A percentile compares a stretch with the other conserved stretches of the same genome.
phyloP scores from a whole-genome alignment of 92 coral and sea anemone species.

The Siderastrea siderea region DNA sequence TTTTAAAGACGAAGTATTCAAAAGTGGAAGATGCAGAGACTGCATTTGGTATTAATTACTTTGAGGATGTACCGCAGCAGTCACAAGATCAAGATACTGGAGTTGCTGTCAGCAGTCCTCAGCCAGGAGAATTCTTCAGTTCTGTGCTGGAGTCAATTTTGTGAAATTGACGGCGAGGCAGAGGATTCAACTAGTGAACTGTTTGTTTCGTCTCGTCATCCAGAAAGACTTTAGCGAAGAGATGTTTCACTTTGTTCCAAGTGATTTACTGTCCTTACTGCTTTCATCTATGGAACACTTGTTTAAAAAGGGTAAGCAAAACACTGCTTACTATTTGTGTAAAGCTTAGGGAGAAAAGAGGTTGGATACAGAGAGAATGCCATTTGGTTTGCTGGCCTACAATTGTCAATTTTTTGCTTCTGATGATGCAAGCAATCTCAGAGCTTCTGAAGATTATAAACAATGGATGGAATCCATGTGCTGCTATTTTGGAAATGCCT shows the following conservation, averaged over 20 bases:
- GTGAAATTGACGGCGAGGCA: constrained; percentile 21
- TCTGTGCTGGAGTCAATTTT: constrained; percentile 18
- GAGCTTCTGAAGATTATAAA: constrained; percentile 44
- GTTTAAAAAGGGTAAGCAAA: neutral
- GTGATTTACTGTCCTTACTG: neutral
- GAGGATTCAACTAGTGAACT: constrained; percentile 34
- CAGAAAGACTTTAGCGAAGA: constrained; percentile 18
- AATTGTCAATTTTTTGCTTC: constrained; percentile 55
- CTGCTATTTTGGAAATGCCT: constrained; percentile 46
- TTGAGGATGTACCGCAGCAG: neutral
- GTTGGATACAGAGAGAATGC: constrained; percentile 45
- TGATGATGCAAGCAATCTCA: constrained; percentile 51
- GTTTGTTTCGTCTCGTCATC: neutral
- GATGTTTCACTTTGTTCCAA: constrained; percentile 15
- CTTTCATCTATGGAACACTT: neutral
- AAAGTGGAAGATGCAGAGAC: constrained; percentile 57
- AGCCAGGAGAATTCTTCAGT: neutral
- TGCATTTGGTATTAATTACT: constrained; percentile 31
- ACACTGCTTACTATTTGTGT: neutral
- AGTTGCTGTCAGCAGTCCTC: neutral
- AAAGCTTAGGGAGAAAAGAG: neutral
- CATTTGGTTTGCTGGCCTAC: constrained; percentile 53
- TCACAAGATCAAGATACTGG: too few species aligned
- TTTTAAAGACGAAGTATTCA: neutral
- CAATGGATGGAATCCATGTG: too few species aligned